Conservation (phyloP, 2,888 invertebrate genomes). For the Oscheius sp. region DNA sequence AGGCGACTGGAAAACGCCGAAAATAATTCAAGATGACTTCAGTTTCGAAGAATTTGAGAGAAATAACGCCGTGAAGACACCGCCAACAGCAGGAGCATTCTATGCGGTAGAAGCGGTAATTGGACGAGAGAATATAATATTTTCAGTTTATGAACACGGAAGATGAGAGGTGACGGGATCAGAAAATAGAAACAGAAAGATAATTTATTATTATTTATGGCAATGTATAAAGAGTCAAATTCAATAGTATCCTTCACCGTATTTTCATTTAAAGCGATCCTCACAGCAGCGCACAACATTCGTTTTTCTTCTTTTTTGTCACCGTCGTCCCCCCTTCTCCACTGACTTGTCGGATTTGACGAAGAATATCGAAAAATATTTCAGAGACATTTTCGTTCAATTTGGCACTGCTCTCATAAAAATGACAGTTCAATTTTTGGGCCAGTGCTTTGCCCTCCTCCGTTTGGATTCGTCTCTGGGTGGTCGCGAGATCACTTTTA, state of each 20-base stretch:
- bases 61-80: background rate
- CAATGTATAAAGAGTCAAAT: conserved; percentile 2
- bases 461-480: conserved; percentile 92
- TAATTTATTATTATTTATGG: conserved; percentile 15
- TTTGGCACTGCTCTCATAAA: conserved; percentile 99
- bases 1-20: conserved; percentile 42
- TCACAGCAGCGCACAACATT: conserved; percentile 13
- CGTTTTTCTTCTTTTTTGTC: background rate
- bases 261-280: background rate
- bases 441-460: conserved; percentile 79
- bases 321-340: background rate
- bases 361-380: conserved; percentile 66
- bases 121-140: background rate
- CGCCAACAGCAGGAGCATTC: conserved; percentile 21
- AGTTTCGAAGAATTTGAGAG: conserved; percentile 25
- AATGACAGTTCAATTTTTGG: conserved; percentile 95
- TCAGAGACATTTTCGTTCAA: conserved; percentile 99
- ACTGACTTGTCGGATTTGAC: conserved; percentile 24
- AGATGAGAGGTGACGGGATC: conserved; percentile 16
- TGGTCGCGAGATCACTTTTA: conserved; percentile 98
- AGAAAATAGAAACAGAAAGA: background rate
- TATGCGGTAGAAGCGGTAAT: conserved; percentile 18
- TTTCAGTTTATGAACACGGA: conserved; percentile 34
- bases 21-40: conserved; percentile 44
- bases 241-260: conserved; percentile 7